Conservation (phyloP, 2,888 invertebrate genomes). For the Mycogona germanica region DNA sequence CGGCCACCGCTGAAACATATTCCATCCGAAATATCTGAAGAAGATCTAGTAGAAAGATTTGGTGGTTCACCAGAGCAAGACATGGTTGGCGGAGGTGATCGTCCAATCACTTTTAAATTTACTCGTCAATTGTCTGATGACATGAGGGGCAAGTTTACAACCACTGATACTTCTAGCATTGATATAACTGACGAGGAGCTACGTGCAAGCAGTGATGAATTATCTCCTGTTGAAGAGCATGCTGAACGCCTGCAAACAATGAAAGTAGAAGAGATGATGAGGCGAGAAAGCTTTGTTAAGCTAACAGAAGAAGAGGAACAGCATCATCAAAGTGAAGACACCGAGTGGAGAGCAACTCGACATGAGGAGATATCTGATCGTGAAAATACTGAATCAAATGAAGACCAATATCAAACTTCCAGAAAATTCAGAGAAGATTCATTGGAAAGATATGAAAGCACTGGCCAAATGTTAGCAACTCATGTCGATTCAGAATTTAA, state of each 20-base stretch:
- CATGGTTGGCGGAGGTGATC: neutral
- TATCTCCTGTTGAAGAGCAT: slow-evolving; percentile 17
- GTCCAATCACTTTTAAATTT: neutral
- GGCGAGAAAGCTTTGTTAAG: slow-evolving; percentile 32
- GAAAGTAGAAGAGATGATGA: slow-evolving; percentile 39
- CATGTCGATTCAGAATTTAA: too few species aligned
- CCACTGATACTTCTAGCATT: slow-evolving; percentile 42
- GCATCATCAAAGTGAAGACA: neutral
- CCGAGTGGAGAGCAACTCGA: slow-evolving; percentile 5
- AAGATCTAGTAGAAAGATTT: slow-evolving; percentile 26
- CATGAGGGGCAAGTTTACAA: slow-evolving; percentile 22
- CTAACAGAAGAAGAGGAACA: slow-evolving; percentile 14
- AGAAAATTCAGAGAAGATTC: too few species aligned
- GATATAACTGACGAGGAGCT: slow-evolving; percentile 52
- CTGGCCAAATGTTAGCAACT: neutral
- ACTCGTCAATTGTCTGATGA: neutral
- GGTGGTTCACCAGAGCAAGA: slow-evolving; percentile 17
- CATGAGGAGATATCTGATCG: neutral
- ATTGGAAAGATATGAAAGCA: neutral
- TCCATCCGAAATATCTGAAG: slow-evolving; percentile 29
- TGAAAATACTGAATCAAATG: too few species aligned
- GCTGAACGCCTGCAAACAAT: slow-evolving; percentile 10
- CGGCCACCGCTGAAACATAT: slow-evolving; percentile 22
- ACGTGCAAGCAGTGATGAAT: slow-evolving; percentile 46
- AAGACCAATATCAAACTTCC: too few species aligned